A percentile compares a stretch with the other conserved stretches of the same genome.
Conservation (phyloP, 1,140 invertebrate genomes). For the Globodera ellingtonae region DNA sequence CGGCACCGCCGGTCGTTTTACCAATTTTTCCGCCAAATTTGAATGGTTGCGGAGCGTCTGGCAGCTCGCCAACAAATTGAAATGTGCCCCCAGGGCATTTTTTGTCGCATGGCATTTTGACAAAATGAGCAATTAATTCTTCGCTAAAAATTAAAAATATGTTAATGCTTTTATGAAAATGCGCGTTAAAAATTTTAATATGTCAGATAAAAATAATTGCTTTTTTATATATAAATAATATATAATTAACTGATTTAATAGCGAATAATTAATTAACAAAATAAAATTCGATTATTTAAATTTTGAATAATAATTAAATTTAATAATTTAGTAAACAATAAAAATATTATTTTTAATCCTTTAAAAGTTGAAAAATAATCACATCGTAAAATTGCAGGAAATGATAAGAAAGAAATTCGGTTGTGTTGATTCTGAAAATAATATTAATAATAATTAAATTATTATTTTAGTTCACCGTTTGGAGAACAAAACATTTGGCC, state of each 20-base stretch:
- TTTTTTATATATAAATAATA: no score
- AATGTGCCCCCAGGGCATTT: slow-evolving; percentile 56
- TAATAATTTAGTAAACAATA: no score
- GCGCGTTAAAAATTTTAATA: no score
- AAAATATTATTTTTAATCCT: slow-evolving; percentile 6
- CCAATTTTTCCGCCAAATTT: slow-evolving; percentile 37
- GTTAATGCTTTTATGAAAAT: no score
- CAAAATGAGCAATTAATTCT: slow-evolving; percentile 78
- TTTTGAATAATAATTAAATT: no score
- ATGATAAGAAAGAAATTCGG: slow-evolving; percentile 80
- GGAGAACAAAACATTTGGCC: slow-evolving; percentile 17
- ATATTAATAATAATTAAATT: no score
- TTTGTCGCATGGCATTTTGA: slow-evolving; percentile 34
- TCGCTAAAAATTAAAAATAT: slow-evolving; percentile 62
- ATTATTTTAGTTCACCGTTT: slow-evolving; percentile 69
- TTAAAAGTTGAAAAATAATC: slow-evolving; percentile 5
- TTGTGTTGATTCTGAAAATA: slow-evolving; percentile 45
- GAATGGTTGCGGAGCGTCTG: slow-evolving; percentile 16
- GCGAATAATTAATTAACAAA: no score
- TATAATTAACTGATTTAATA: no score
- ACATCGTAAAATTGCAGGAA: slow-evolving; percentile 89
- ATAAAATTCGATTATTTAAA: neutral
- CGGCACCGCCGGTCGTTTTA: slow-evolving; percentile 27
- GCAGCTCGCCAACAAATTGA: slow-evolving; percentile 33
- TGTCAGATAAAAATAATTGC: no score